Evolutionary conservation across 2,113 vertebrate genomes (phyloP).

Genomic region (Proteles cristata): DNA sequence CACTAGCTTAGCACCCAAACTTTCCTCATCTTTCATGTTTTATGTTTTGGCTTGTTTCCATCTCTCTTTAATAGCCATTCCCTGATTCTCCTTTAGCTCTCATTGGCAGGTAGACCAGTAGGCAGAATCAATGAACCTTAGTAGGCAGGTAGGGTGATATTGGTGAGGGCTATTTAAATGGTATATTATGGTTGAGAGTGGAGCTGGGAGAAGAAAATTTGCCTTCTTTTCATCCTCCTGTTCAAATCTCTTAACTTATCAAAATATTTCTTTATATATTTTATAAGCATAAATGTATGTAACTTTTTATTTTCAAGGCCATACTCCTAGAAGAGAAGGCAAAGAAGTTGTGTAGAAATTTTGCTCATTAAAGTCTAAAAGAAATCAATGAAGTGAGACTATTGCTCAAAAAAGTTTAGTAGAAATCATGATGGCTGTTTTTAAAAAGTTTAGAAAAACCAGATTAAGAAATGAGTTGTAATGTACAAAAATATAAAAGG

Average conservation of each 20-base stretch:
- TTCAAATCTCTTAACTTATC: constrained; percentile 23
- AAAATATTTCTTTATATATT: constrained; percentile 40
- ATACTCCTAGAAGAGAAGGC: not conserved
- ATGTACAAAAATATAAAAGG: constrained; percentile 31
- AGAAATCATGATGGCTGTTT: not conserved
- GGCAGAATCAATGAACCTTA: not conserved
- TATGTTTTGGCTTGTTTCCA: not conserved
- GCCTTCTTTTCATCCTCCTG: not conserved
- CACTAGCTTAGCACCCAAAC: not conserved
- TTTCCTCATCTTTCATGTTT: not conserved
- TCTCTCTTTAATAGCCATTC: not conserved
- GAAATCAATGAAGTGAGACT: constrained; percentile 8
- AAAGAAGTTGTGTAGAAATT: constrained; percentile 1
- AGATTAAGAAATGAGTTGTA: constrained; percentile 38
- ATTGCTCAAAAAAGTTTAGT: constrained; percentile 15
- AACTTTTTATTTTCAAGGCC: constrained; percentile 35
- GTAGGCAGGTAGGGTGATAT: not conserved
- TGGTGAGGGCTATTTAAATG: not conserved
- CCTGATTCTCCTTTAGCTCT: not conserved
- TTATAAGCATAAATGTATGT: not conserved
- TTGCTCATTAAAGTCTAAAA: constrained; percentile 19
- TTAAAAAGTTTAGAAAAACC: constrained; percentile 38
- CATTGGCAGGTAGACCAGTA: not conserved
- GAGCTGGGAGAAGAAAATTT: not conserved
- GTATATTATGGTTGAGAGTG: not conserved